Evolutionary conservation across 2,888 invertebrate genomes (phyloP).

Genomic region (Limnephilus rhombicus): DNA sequence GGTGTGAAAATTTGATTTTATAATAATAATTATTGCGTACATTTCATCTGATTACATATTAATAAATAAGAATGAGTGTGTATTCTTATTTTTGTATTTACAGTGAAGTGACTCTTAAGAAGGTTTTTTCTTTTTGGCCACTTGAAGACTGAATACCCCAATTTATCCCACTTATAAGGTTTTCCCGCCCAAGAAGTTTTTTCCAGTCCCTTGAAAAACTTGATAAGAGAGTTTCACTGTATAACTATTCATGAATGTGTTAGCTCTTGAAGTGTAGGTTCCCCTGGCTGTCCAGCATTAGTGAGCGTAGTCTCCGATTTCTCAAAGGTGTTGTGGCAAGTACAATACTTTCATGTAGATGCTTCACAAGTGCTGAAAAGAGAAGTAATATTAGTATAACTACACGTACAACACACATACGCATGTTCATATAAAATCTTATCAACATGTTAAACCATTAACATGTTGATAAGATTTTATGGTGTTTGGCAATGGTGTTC

Average conservation of each 20-base stretch:
- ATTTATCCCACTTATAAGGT: too few species aligned
- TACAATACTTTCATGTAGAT: slow-evolving; percentile 36
- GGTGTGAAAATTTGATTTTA: too few species aligned
- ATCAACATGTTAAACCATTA: neutral
- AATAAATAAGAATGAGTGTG: too few species aligned
- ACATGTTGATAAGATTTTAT: neutral
- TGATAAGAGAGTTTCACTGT: too few species aligned
- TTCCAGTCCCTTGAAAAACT: too few species aligned
- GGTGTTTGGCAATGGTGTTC: neutral
- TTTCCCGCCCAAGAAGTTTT: too few species aligned
- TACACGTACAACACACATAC: neutral
- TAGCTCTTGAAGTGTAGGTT: slow-evolving; percentile 21
- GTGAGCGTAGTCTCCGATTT: slow-evolving; percentile 35
- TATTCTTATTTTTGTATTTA: too few species aligned
- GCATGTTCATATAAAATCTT: neutral
- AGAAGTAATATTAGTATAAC: neutral
- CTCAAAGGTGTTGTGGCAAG: neutral
- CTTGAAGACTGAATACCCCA: too few species aligned
- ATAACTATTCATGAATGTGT: neutral
- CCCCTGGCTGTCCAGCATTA: slow-evolving; percentile 37
- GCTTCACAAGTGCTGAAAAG: slow-evolving; percentile 42
- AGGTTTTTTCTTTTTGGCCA: too few species aligned
- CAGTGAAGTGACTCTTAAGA: too few species aligned
- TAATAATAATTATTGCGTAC: too few species aligned
- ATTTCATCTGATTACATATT: too few species aligned